Evolutionary conservation across 2,797 vertebrate genomes (phyloP).

Genomic region (Psittacula echo): DNA sequence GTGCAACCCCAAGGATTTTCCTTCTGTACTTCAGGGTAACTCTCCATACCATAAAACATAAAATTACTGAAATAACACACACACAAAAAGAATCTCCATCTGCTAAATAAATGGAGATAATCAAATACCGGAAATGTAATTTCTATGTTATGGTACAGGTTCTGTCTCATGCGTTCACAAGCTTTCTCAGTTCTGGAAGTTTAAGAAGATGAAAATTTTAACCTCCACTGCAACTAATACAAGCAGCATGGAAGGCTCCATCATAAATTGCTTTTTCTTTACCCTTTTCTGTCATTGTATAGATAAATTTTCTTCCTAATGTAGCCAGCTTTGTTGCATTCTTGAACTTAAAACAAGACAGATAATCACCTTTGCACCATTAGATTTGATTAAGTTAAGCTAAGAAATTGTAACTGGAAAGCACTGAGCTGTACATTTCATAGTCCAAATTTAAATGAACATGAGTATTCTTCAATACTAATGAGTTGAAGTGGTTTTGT

Average conservation of each 20-base stretch:
- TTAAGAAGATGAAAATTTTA: neutral
- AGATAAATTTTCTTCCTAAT: constrained; percentile 11
- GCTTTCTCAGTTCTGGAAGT: neutral
- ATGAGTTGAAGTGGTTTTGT: neutral
- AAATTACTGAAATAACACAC: neutral
- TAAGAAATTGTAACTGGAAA: neutral
- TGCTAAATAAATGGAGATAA: neutral
- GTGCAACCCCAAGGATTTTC: neutral
- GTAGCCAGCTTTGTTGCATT: constrained; percentile 7
- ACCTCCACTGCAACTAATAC: neutral
- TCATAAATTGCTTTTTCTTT: constrained; percentile 15
- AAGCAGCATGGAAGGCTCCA: neutral
- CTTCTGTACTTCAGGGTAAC: neutral
- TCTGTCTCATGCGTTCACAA: neutral
- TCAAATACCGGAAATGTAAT: neutral
- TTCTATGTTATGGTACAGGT: fast-evolving
- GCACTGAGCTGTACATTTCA: neutral
- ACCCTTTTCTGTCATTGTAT: neutral
- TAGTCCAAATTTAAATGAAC: neutral
- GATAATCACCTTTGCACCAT: constrained; percentile 26
- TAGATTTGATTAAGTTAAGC: constrained; percentile 29
- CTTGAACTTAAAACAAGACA: neutral
- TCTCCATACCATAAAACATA: neutral
- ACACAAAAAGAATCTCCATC: neutral
- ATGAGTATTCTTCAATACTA: neutral